Evolutionary conservation across 1,140 invertebrate genomes (phyloP).

Genomic region (Zaprionus tsacasi): DNA sequence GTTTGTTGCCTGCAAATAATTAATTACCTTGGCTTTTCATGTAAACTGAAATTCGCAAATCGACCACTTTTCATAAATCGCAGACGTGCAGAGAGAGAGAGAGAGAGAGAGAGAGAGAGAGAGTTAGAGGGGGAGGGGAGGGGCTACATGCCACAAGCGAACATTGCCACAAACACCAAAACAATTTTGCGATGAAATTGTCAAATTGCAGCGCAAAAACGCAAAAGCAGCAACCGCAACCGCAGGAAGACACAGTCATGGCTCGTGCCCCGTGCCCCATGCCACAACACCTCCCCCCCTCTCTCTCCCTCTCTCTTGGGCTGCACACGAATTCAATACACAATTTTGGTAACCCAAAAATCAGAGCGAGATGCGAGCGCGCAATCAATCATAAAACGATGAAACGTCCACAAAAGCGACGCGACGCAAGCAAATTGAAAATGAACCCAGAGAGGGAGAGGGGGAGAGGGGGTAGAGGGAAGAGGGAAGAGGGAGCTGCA

Average conservation of each 20-base stretch:
- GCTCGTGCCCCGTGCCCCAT: neutral
- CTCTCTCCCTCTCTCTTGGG: neutral
- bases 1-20: constrained; percentile 47
- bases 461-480: neutral
- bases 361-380: constrained; percentile 64
- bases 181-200: constrained; percentile 81
- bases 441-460: constrained; percentile 5
- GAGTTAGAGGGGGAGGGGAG: neutral
- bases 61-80: constrained; percentile 71
- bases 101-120: no score
- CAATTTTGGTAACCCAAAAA: constrained; percentile 73
- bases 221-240: constrained; percentile 68
- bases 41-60: constrained; percentile 54
- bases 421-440: constrained; percentile 61
- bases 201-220: constrained; percentile 79
- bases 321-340: constrained; percentile 67
- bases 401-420: constrained; percentile 60
- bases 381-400: constrained; percentile 81
- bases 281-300: neutral
- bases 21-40: constrained; percentile 53
- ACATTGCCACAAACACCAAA: constrained; percentile 77
- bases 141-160: constrained; percentile 39
- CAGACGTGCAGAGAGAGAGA: constrained; percentile 21
- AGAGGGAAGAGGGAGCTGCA: no score
- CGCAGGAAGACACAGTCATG: constrained; percentile 61